phyloP scores from a whole-genome alignment of 2,113 vertebrate species.

The Ia io region DNA sequence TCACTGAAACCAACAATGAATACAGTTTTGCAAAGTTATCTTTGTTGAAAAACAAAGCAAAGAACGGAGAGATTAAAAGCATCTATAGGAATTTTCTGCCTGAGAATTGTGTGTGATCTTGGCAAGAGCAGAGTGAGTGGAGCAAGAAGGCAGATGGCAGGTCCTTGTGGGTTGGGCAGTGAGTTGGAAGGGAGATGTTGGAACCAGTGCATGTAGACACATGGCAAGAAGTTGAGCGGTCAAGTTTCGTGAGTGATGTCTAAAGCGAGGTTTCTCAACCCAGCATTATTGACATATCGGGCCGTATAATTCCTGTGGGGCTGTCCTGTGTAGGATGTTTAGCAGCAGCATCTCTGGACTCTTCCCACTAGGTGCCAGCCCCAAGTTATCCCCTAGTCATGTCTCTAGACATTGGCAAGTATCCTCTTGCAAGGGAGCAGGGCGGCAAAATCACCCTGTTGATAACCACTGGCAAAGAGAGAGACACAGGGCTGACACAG shows the following conservation, averaged over 20 bases:
- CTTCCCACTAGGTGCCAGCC: not conserved
- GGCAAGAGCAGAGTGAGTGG: not conserved
- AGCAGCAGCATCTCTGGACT: not conserved
- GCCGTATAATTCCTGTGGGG: rapidly evolving
- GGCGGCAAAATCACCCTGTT: not conserved
- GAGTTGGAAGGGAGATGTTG: not conserved
- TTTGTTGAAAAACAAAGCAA: not conserved
- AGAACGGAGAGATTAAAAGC: not conserved
- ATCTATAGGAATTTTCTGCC: not conserved
- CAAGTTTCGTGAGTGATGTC: not conserved
- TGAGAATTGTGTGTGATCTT: not conserved
- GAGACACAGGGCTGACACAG: not conserved
- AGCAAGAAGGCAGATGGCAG: not conserved
- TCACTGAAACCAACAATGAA: not conserved
- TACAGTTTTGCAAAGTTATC: not conserved
- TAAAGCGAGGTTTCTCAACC: not conserved
- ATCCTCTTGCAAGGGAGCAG: not conserved
- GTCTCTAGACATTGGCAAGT: not conserved
- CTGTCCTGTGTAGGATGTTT: not conserved
- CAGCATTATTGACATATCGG: too few species aligned
- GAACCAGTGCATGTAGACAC: not conserved
- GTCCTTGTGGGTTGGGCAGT: not conserved
- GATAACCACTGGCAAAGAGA: not conserved
- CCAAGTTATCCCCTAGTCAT: not conserved
- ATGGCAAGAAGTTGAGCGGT: not conserved